Evolutionary conservation across 2,888 invertebrate species (phyloP), one percentile per base, ranked within the genome.

Genomic region (Metacarcinus magister): DNA sequence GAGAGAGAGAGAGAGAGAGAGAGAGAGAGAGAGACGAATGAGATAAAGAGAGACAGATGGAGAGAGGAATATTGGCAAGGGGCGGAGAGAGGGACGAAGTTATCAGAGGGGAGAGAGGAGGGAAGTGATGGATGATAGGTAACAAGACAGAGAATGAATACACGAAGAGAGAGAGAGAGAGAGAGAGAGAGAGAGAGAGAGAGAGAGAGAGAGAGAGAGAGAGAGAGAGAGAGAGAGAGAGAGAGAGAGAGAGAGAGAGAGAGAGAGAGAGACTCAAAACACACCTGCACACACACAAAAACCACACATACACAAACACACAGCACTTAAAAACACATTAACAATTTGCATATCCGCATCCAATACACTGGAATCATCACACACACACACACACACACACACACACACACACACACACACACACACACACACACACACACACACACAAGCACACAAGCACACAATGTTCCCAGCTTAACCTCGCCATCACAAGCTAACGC

Each of bases 381-480:
- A 91, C 91, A 91, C 91, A 91, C 46, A 91, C 91, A 91, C 46
- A 91, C 91, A 44, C 44, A 91, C 91, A 91, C 46, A 44, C 91
- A 91, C 91, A 91, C 91, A 44, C 91, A 91, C 91, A 91, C 91
- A 44, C 91, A 91, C 91, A 91, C 91, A 44, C 91, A 91, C 91
- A 91, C 91, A 44, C 91, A 43, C 91, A 91, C 90, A 90, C 90
- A 90, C 90, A 89, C 89, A 89, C 89, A 89, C 89, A n/a, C n/a
- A n/a, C n/a, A n/a, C n/a, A n/a, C n/a, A n/a, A n/a, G n/a, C n/a
- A n/a, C n/a, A n/a, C n/a, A n/a, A n/a, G n/a, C n/a, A n/a, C n/a
- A n/a, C n/a, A 92, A 46, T 28, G 16, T 28, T 48, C 28, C 32
- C 48, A 23, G 48, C 54, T 48, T 28, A 82, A 82, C 82, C 32